These are phyloP conservation scores for Ricordea florida DNA, from an alignment of 92 coral and sea anemone genomes.

Conservation along the genomic window DNA sequence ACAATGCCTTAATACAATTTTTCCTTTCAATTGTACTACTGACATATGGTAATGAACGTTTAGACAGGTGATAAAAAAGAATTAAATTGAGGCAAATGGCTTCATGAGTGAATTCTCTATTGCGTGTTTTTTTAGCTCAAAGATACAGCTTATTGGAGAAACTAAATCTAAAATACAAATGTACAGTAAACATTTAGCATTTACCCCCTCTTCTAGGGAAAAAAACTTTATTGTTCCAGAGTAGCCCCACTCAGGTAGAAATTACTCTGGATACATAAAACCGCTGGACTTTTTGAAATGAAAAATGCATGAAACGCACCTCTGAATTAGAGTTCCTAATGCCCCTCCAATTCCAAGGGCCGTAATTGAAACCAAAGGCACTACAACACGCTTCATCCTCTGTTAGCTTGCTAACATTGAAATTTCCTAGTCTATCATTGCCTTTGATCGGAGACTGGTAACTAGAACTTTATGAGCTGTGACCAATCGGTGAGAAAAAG, in stretches of 20 bases:
- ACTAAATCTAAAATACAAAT: too few relatives aligned
- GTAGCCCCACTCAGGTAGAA: not conserved
- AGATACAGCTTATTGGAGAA: too few relatives aligned
- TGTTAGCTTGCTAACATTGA: not conserved
- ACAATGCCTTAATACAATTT: too few relatives aligned
- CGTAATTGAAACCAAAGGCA: slow-evolving; percentile 36
- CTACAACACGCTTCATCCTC: not conserved
- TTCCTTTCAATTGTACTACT: too few relatives aligned
- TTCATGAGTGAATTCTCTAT: too few relatives aligned
- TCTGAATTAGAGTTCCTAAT: slow-evolving; percentile 58
- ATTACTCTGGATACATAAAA: not conserved
- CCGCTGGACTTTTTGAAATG: not conserved
- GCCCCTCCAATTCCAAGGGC: slow-evolving; percentile 69
- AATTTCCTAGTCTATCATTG: not conserved
- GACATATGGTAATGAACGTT: too few relatives aligned
- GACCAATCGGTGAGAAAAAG: not conserved
- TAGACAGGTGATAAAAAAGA: too few relatives aligned
- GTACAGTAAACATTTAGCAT: too few relatives aligned
- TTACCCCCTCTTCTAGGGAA: too few relatives aligned
- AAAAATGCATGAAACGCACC: slow-evolving; percentile 20
- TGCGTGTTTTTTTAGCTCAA: too few relatives aligned
- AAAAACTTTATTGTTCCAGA: too few relatives aligned
- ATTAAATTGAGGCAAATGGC: too few relatives aligned
- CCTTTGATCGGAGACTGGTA: not conserved
- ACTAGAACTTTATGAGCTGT: not conserved